These are phyloP conservation scores for Halisarca cf. caerulea DNA, from an alignment of 37 sponge, comb jelly and placozoan species.

Conservation along the genomic window DNA sequence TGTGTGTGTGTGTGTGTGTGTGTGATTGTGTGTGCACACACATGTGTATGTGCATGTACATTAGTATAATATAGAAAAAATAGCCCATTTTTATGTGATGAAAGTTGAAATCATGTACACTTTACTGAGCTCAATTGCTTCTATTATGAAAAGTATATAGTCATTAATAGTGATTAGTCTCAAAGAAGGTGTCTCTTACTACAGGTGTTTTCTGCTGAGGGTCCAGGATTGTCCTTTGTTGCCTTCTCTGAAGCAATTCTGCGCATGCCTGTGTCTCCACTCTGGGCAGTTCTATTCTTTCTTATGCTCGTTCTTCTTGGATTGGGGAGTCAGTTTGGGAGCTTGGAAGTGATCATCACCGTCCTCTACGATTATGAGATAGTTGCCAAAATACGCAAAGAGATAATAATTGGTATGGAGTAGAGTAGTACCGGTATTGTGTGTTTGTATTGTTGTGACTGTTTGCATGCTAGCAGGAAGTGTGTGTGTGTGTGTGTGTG, in stretches of 20 bases:
- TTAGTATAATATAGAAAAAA: neutral
- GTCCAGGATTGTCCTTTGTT: conserved; percentile 94
- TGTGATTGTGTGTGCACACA: too few species aligned
- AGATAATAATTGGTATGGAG: conserved; percentile 69
- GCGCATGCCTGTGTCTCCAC: conserved; percentile 69
- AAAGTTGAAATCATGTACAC: neutral
- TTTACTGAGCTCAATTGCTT: too few species aligned
- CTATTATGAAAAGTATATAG: too few species aligned
- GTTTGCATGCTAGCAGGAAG: neutral
- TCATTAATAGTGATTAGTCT: too few species aligned
- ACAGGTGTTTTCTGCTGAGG: conserved; percentile 34
- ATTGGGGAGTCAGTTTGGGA: conserved; percentile 91
- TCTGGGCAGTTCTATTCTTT: conserved; percentile 98
- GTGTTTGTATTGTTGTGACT: neutral
- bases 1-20: too few species aligned
- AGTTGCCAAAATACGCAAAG: conserved; percentile 70
- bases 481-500: neutral
- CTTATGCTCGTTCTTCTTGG: conserved; percentile 91
- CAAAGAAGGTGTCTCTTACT: neutral
- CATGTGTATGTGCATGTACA: too few species aligned
- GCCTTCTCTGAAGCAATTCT: conserved; percentile 83
- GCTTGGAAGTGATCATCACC: conserved; percentile 80
- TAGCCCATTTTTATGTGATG: conserved; percentile 12
- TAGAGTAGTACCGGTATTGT: too few species aligned
- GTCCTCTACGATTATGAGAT: conserved; percentile 60